Percentiles rank a stretch among this genome's conserved stretches.
Evolutionary conservation across 2,113 vertebrate genomes (phyloP).

Genomic region (Phalacrocorax pelagicus): DNA sequence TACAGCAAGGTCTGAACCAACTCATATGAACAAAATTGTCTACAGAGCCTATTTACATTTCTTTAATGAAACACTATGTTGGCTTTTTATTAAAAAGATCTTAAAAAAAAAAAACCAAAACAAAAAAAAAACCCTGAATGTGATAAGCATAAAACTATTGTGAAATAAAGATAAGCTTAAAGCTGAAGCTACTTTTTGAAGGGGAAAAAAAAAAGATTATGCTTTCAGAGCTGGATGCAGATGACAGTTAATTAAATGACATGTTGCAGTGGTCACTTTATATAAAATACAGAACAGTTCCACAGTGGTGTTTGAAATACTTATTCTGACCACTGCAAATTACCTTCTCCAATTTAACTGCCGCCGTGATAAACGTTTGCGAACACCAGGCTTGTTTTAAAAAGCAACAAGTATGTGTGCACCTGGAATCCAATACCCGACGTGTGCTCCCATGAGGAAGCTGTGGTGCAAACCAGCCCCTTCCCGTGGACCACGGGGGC

Average conservation of each 20-base stretch:
- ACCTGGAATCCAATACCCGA: neutral
- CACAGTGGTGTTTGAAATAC: neutral
- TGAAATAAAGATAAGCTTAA: neutral
- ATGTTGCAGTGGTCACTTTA: neutral
- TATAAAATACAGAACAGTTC: neutral
- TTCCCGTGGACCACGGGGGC: rapidly evolving
- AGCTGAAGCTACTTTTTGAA: neutral
- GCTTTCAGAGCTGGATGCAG: neutral
- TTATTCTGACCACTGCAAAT: neutral
- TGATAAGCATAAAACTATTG: slow-evolving; percentile 12
- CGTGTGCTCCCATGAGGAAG: neutral
- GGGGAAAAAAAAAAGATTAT: neutral
- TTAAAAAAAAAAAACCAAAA: neutral
- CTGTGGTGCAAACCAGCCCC: neutral
- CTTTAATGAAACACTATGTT: slow-evolving; percentile 49
- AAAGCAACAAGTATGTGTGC: neutral
- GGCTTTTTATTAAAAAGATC: neutral
- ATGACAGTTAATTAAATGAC: neutral
- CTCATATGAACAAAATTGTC: slow-evolving; percentile 41
- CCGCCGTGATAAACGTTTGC: neutral
- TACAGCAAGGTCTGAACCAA: slow-evolving; percentile 44
- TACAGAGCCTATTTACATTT: slow-evolving; percentile 58
- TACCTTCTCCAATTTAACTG: neutral
- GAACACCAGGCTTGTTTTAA: neutral
- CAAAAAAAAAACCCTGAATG: neutral